Evolutionary conservation across 2,888 invertebrate species (phyloP).

Genomic region (Dicycla oo): DNA sequence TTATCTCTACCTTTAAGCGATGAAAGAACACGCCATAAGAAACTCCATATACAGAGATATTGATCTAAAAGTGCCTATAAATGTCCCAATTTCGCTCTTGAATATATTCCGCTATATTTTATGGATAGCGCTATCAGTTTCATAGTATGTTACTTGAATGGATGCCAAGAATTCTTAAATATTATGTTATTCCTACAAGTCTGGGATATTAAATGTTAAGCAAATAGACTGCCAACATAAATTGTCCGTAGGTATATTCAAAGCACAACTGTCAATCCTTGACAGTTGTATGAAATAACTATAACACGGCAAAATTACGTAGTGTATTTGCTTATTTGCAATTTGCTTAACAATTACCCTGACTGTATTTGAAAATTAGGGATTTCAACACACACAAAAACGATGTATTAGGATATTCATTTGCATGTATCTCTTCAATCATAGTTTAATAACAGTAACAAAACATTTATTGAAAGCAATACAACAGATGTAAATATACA

Average conservation of each 20-base stretch:
- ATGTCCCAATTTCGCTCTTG: slow-evolving; percentile 44
- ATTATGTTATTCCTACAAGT: not conserved
- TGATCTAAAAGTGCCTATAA: slow-evolving; percentile 52
- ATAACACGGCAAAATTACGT: too few relatives aligned
- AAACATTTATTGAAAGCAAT: not conserved
- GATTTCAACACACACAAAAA: not conserved
- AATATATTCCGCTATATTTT: slow-evolving; percentile 51
- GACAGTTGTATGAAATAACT: not conserved
- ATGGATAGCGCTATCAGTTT: slow-evolving; percentile 40
- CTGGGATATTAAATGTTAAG: not conserved
- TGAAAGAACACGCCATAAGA: slow-evolving; percentile 46
- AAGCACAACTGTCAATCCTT: not conserved
- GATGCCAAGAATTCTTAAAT: slow-evolving; percentile 29
- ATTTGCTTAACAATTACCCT: not conserved
- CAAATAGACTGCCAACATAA: not conserved
- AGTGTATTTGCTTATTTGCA: not conserved
- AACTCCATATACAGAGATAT: slow-evolving; percentile 37
- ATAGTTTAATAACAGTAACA: not conserved
- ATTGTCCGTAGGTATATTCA: not conserved
- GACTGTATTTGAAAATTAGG: not conserved
- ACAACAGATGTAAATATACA: not conserved
- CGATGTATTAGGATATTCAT: not conserved
- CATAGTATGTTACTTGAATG: slow-evolving; percentile 43
- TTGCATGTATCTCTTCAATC: not conserved
- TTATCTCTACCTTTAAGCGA: slow-evolving; percentile 27